Evolutionary conservation across 23 tunicate genomes (phyloP).

Genomic region (Ciona savignyi): DNA sequence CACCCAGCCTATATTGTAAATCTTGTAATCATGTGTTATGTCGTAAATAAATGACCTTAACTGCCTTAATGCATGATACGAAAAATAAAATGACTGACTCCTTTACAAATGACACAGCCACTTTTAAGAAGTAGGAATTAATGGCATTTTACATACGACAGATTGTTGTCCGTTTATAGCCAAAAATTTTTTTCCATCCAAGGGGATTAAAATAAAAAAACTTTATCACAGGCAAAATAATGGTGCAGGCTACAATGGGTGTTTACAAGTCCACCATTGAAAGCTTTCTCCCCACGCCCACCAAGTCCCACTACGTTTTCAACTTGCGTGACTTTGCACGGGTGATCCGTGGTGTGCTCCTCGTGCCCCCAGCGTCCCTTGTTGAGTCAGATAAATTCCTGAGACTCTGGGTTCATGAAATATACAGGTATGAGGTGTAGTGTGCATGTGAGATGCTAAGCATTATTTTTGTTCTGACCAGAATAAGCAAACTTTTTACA

Average conservation of each 20-base stretch:
- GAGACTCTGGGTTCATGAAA: conserved; percentile 35
- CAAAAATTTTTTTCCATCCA: background rate
- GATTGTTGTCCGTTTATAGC: background rate
- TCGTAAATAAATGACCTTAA: no score
- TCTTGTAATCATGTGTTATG: no score
- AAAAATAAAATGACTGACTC: no score
- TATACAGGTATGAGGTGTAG: conserved; percentile 75
- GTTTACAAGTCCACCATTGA: conserved; percentile 79
- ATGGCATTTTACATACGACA: no score
- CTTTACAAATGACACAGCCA: no score
- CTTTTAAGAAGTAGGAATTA: no score
- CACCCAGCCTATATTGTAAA: no score
- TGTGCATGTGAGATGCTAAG: no score
- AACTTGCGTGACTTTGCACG: conserved; percentile 90
- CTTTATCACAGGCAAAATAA: conserved; percentile 47
- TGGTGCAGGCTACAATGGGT: conserved; percentile 95
- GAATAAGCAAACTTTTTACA: no score
- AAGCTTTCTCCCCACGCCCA: conserved; percentile 85
- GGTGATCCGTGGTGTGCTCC: conserved; percentile 79
- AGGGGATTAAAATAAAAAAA: background rate
- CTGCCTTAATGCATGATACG: no score
- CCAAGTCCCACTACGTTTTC: conserved; percentile 97
- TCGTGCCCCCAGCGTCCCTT: conserved; percentile 54
- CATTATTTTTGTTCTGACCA: no score
- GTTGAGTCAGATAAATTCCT: conserved; percentile 36